These are phyloP conservation scores for Prunella strophiata DNA, from an alignment of 2,797 vertebrate genomes.

Conservation along the genomic window DNA sequence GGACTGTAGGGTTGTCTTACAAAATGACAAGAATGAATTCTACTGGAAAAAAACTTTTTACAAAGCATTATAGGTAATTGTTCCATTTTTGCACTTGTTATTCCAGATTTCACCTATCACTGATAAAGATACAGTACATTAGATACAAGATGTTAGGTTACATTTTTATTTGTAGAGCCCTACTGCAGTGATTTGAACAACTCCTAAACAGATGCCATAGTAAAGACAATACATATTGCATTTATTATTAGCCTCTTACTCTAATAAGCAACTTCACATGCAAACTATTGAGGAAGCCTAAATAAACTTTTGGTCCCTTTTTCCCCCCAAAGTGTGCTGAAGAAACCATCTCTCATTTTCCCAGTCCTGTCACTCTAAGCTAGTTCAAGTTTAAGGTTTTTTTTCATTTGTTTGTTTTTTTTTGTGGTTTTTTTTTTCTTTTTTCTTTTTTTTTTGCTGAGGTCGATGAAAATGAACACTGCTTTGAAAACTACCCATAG, in stretches of 20 bases:
- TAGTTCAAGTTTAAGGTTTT: slow-evolving; percentile 65
- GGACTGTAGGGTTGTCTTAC: slow-evolving; percentile 80
- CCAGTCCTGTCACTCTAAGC: slow-evolving; percentile 73
- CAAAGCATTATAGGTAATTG: slow-evolving; percentile 79
- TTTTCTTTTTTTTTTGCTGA: slow-evolving; percentile 36
- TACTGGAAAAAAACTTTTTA: slow-evolving; percentile 78
- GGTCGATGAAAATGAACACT: slow-evolving; percentile 70
- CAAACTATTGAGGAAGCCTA: slow-evolving; percentile 75
- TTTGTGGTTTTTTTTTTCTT: no score
- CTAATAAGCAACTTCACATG: slow-evolving; percentile 79
- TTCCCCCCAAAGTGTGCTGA: slow-evolving; percentile 77
- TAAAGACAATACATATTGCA: slow-evolving; percentile 77
- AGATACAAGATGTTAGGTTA: slow-evolving; percentile 75
- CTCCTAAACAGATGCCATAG: slow-evolving; percentile 75
- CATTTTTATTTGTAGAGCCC: slow-evolving; percentile 76
- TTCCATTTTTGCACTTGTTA: slow-evolving; percentile 76
- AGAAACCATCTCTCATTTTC: slow-evolving; percentile 73
- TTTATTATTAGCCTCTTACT: slow-evolving; percentile 76
- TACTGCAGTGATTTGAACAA: slow-evolving; percentile 80
- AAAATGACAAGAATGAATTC: slow-evolving; percentile 83
- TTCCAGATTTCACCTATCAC: slow-evolving; percentile 74
- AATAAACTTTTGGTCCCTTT: slow-evolving; percentile 80
- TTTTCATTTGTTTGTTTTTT: background rate
- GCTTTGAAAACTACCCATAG: slow-evolving; percentile 57
- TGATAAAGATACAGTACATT: slow-evolving; percentile 81